Base-by-base conservation (phyloP, 1,140 invertebrate species). In the Lysiphlebus fabarum region DNA sequence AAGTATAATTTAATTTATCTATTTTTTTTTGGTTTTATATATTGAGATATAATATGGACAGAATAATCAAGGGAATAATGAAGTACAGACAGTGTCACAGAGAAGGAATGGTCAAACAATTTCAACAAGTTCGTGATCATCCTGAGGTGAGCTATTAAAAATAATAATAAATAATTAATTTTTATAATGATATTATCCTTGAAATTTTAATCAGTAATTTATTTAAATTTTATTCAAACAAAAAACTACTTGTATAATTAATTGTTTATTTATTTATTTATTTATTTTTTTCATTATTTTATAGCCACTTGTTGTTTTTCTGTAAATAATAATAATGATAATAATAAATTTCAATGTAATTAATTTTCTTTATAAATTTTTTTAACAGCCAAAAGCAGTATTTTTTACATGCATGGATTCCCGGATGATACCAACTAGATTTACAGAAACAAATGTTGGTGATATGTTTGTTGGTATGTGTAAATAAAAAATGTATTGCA, bases 361-460 rank as follows among this genome's bases (percentile, higher is more conserved):
- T n/a, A n/a, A n/a, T n/a, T n/a, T n/a, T n/a, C n/a, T n/a, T 26
- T 62, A 48, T 44, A 56, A 60, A 64, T 55, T 72, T 50, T 67
- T 60, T 59, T 64, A 58, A 67, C 77, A 97, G 91, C 95, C 95
- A 7, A 93, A 93, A 84, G 92, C 94, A 62, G 88, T 98, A 59
- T 95, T 98, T 79, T 96, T 98, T 78, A 95, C 93, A 12, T 98
- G 95, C 79, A 97, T 98, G 89, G 95, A 98, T 82, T 94, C 91
- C 77, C 83, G 95, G 82, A 95, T 98, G 89, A 90, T 97, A 66
- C 93, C 95, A 17, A 95, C 94, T 59, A 84, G 93, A 74, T 96
- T 98, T 79, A 96, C 93, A 41, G 90, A 96, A 82, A 95, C 92
- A 56, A 90, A 93, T 74, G 91, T 97, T 61, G 96, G 95, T 48